Percentiles rank a stretch among this genome's conserved stretches.
These are phyloP conservation scores for Zelleria hepariella DNA, from an alignment of 2,888 invertebrate genomes.

Conservation along the genomic window DNA sequence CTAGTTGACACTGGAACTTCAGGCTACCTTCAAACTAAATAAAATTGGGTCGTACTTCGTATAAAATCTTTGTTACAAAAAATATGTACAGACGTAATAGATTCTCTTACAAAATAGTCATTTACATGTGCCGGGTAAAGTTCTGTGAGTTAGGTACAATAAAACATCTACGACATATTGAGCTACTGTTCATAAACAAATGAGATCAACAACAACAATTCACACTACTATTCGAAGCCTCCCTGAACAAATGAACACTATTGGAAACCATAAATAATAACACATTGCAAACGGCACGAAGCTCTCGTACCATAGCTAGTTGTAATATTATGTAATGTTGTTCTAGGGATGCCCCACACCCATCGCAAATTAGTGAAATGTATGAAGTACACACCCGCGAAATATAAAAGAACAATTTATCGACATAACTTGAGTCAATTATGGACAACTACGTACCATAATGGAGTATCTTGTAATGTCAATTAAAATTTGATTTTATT, in stretches of 20 bases:
- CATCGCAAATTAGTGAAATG: no score
- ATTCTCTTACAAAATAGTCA: conserved; percentile 47
- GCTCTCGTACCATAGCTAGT: no score
- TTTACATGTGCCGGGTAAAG: conserved; percentile 51
- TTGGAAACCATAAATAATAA: neutral
- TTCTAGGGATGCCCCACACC: no score
- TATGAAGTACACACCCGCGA: no score
- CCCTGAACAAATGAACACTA: conserved; percentile 8
- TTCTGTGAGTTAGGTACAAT: conserved; percentile 33
- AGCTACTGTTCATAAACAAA: conserved; percentile 65
- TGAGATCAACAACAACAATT: conserved; percentile 69
- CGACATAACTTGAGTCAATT: no score
- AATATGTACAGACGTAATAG: conserved; percentile 52
- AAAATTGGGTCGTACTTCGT: conserved; percentile 43
- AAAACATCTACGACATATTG: conserved; percentile 52
- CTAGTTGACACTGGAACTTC: conserved; percentile 45
- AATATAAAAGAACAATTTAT: no score
- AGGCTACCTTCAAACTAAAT: conserved; percentile 50
- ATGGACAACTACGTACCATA: no score
- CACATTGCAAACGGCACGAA: no score
- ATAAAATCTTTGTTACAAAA: conserved; percentile 37
- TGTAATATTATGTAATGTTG: no score
- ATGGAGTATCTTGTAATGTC: no score
- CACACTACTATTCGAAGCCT: conserved; percentile 37
- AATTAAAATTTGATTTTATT: no score